Evolutionary conservation across 2,888 invertebrate genomes (phyloP), one percentile per base, ranked within the genome.

Genomic region (Phaonia tiefii): DNA sequence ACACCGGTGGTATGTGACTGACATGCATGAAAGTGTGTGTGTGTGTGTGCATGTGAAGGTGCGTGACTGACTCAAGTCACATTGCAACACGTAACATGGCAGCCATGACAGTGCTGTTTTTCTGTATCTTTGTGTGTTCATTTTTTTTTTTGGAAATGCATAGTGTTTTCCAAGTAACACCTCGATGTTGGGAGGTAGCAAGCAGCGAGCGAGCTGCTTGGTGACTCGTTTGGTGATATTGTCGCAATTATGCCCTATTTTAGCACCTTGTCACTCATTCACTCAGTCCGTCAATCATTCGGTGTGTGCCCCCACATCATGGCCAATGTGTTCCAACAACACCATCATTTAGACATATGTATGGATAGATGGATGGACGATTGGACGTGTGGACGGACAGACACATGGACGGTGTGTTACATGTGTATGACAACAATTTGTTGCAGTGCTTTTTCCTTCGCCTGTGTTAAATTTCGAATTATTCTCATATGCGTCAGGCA

Each of bases 41-140:
- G 8, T 8, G 31, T 31, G 8, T 49, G 10, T 42, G 60, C 20
- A 25, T 65, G 56, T 65, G 58, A 17, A 49, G 37, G 25, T 69
- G n/a, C 56, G 44, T 70, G 42, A 46, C 71, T 46, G 60, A 63
- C 22, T 60, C 58, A 58, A 72, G 75, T 31, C 63, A 72, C 81
- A 81, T 81, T 81, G 75, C 78, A 69, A 78, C 81, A 81, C 81
- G 81, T 81, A 81, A 81, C 81, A 81, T 81, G 81, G 78, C 78
- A 81, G 81, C 81, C 78, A 81, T 81, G 81, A 81, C 81, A 69
- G 72, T 75, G 77, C n/a, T n/a, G 31, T 31, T 8, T 31, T 31
- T 31, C 31, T 31, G 31, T n/a, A n/a, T n/a, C n/a, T n/a, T n/a
- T n/a, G n/a, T n/a, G n/a, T n/a, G 31, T 31, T 3, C 42, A 66